Percentiles rank a stretch among this genome's conserved stretches.
Evolutionary conservation across 2,888 invertebrate genomes (phyloP).

Genomic region (Frankliniella fusca): DNA sequence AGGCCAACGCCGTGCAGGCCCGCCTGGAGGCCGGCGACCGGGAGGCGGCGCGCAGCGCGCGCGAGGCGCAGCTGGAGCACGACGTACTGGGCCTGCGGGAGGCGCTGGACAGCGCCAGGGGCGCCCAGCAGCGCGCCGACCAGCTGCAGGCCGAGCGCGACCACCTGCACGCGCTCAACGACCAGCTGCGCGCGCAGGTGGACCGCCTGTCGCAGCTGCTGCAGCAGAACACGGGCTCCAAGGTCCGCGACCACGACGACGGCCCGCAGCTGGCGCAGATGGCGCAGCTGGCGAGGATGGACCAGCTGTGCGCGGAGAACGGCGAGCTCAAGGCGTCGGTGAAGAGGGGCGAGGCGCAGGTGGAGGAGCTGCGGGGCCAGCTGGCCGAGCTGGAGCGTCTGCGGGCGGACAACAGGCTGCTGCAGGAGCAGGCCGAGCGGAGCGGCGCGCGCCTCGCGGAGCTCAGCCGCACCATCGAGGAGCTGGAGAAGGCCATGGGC

Average conservation of each 20-base stretch:
- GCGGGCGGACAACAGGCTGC: background rate
- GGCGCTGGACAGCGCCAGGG: background rate
- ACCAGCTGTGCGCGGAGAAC: background rate
- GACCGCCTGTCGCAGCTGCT: conserved; percentile 1
- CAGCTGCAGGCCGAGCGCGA: background rate
- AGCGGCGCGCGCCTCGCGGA: background rate
- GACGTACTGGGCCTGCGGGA: background rate
- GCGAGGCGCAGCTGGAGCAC: conserved; percentile 14
- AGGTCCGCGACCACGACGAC: background rate
- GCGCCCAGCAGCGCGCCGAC: background rate
- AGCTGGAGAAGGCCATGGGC: background rate
- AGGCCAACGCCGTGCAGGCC: background rate
- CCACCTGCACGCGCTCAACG: background rate
- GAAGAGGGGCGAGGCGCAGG: background rate
- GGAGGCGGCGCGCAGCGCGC: background rate
- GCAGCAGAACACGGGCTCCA: conserved; percentile 10
- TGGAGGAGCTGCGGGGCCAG: background rate
- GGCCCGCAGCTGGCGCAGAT: background rate
- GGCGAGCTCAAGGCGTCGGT: background rate
- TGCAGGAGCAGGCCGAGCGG: background rate
- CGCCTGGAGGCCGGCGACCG: background rate
- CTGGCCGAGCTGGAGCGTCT: background rate
- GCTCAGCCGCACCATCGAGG: background rate
- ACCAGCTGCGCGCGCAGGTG: conserved; percentile 1
- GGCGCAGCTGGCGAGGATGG: background rate